Conservation (phyloP, 2,113 vertebrate genomes). For the Stigmatopora argus region DNA sequence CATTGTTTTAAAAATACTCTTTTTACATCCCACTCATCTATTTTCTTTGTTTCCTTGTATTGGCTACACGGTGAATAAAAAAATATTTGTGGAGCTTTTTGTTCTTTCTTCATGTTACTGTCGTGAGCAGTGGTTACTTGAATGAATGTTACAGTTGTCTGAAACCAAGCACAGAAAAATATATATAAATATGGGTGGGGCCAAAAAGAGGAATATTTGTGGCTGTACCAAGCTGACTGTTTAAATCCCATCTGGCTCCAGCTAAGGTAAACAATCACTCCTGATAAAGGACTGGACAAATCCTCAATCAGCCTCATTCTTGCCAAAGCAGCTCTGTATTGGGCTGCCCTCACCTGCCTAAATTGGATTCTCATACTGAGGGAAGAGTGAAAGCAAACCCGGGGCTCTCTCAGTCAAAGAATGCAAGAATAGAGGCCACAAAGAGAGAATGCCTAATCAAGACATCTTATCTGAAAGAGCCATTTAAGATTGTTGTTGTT, state of each 20-base stretch:
- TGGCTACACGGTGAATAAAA: background rate
- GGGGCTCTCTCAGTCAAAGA: conserved; percentile 6
- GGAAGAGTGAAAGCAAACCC: conserved; percentile 11
- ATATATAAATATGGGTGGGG: conserved; percentile 24
- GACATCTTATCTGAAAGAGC: conserved; percentile 45
- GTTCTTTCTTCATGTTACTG: background rate
- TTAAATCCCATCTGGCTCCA: conserved; percentile 64
- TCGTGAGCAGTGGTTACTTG: conserved; percentile 28
- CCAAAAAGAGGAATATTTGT: conserved; percentile 39
- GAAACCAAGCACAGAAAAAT: conserved; percentile 10
- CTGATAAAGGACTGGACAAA: conserved; percentile 71
- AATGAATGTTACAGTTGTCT: conserved; percentile 26
- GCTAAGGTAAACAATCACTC: conserved; percentile 73
- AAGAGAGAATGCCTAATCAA: conserved; percentile 27
- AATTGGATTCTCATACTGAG: conserved; percentile 59
- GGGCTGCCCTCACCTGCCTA: conserved; percentile 52
- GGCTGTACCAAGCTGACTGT: conserved; percentile 32
- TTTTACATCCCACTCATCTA: too few relatives aligned
- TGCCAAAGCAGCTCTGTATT: conserved; percentile 63
- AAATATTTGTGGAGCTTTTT: background rate
- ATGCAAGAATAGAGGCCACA: conserved; percentile 14
- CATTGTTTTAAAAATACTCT: background rate
- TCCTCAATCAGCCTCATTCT: conserved; percentile 71
- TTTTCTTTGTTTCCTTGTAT: too few relatives aligned
- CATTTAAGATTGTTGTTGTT: conserved; percentile 39